Evolutionary conservation across 2,888 invertebrate species (phyloP).

Genomic region (Orchesellides sinensis): DNA sequence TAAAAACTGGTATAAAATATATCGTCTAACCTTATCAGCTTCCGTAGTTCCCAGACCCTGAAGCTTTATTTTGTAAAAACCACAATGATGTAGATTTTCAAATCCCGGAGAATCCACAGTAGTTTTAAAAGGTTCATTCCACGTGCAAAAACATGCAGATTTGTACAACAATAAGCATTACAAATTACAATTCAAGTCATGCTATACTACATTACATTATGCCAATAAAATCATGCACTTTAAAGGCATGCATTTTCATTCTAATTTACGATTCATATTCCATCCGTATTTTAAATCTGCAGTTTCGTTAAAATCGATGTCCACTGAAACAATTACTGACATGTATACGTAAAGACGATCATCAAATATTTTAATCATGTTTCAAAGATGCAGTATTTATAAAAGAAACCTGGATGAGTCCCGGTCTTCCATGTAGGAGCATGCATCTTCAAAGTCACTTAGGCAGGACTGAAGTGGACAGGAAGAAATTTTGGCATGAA

Average conservation of each 20-base stretch:
- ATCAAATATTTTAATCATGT: not conserved
- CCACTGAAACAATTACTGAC: too few relatives aligned
- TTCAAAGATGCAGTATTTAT: not conserved
- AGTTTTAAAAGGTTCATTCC: too few relatives aligned
- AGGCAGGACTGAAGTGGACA: conserved; percentile 96
- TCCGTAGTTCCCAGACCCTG: not conserved
- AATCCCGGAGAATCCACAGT: too few relatives aligned
- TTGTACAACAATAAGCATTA: not conserved
- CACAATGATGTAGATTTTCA: too few relatives aligned
- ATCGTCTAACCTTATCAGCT: not conserved
- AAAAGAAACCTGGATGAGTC: conserved; percentile 84
- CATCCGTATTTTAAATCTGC: not conserved
- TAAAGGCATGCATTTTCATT: not conserved
- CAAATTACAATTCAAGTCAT: not conserved
- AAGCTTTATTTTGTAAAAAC: too few relatives aligned
- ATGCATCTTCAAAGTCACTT: conserved; percentile 97
- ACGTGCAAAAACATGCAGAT: not conserved
- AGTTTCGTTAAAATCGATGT: too few relatives aligned
- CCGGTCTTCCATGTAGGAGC: conserved; percentile 87
- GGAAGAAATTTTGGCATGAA: conserved; percentile 96
- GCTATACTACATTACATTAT: too few relatives aligned
- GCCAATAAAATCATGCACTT: not conserved
- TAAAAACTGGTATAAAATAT: not conserved
- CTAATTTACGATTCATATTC: not conserved
- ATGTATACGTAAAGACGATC: not conserved